Evolutionary conservation across 2,888 invertebrate genomes (phyloP), one percentile per base, ranked within the genome.

Genomic region (Sarcophaga caerulescens): DNA sequence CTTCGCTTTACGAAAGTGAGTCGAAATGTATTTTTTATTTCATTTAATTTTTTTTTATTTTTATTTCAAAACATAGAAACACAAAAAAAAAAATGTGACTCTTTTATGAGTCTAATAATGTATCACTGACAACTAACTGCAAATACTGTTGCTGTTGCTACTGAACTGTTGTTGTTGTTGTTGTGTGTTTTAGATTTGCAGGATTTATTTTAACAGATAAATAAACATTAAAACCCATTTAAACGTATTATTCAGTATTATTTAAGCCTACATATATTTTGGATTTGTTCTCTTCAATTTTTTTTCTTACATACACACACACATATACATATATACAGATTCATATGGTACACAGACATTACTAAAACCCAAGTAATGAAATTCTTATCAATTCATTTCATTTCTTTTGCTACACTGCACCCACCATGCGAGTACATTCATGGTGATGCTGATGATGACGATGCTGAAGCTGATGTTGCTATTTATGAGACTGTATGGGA

Each of bases 201-300:
- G 78, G 84, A 83, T 82, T 87, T 83, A 74, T 82, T 80, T 83
- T 60, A 73, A 62, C 44, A 81, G 81, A 87, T 87, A 85, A 87
- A 87, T 77, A 87, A 77, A 83, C 81, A 85, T 83, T 81, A 78
- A 81, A 59, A 57, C 77, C 73, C 79, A 85, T 82, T 85, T 80
- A 73, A 81, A 85, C 74, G 77, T 81, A 81, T 86, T 82, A 80
- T 66, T 80, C 35, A 57, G 45, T 73, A 66, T 73, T 76, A 81
- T 70, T 66, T 85, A 59, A 47, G 52, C 70, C 70, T 74, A 81
- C 75, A 17, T 17, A 81, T 78, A 17, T 17, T 69, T 63, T 70
- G 68, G 21, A 73, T 52, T 63, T 75, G 44, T 66, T 76, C n/a
- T 74, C 23, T 6, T 19, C 11, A 6, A 2, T 35, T 35, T 35